phyloP scores from a whole-genome alignment of 92 coral and sea anemone species.

The Pocillopora grandis region DNA sequence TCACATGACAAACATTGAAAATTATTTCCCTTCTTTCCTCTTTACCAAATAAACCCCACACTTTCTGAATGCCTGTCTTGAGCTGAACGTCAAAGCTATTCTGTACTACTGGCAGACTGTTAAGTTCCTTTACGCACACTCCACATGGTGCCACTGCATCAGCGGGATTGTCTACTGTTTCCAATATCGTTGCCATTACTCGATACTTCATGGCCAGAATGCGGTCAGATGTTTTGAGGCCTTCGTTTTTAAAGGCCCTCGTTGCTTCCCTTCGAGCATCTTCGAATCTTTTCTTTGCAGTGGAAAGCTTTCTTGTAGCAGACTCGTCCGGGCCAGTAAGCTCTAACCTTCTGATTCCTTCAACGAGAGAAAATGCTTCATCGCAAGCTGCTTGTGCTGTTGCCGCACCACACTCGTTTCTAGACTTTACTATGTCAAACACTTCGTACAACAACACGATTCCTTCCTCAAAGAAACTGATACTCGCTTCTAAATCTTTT shows the following conservation, averaged over 20 bases:
- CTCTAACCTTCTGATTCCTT: background rate
- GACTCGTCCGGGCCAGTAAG: background rate
- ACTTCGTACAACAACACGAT: background rate
- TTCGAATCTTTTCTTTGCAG: no score
- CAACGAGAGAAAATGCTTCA: background rate
- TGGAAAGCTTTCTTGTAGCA: background rate
- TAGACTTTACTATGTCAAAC: background rate
- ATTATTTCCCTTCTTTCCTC: slow-evolving; percentile 20
- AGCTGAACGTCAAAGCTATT: background rate
- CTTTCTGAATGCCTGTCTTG: background rate
- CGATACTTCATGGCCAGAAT: background rate
- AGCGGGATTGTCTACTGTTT: no score
- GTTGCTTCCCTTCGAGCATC: no score
- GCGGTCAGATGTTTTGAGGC: background rate
- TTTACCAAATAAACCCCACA: background rate
- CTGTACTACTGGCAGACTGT: background rate
- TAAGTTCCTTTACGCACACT: background rate
- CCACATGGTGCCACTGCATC: background rate
- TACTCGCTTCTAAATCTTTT: no score
- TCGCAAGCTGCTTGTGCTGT: no score
- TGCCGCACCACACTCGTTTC: no score
- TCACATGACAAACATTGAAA: slow-evolving; percentile 30
- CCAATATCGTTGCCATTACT: background rate
- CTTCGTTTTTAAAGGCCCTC: no score
- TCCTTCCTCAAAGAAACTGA: no score